Evolutionary conservation across 2,113 vertebrate species (phyloP), one percentile per base, ranked within the genome.

Genomic region (Conger conger): DNA sequence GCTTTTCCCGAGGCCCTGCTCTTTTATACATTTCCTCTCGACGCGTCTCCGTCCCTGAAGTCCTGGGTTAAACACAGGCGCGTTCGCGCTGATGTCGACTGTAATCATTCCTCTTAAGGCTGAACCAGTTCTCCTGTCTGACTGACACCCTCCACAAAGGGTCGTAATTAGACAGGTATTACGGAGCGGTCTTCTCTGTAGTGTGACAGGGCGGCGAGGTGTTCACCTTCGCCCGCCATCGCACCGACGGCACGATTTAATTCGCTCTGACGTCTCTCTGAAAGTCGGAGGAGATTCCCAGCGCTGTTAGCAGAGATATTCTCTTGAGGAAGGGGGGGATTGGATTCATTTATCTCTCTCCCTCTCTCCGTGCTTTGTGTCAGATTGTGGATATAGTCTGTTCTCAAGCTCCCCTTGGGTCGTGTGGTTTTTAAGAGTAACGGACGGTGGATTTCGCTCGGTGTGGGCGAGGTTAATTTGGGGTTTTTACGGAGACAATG

Each of bases 131-230:
- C 36, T 35, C 45, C 33, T 7, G 50, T 60, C 76, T 60, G 53
- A 80, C 20, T 63, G 53, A 68, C 54, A 80, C 77, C 57, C 30
- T 27, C 18, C 3, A 80, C 79, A 80, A 81, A 81, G 33, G 30
- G n/a, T n/a, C n/a, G 18, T 57, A 81, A 81, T 81, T 57, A 81
- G 27, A 57, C 8, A 50, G 42, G 54, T 81, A 53, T 57, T 16
- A 23, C n/a, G n/a, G 50, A 81, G 50, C 30, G 9, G n/a, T 57
- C 23, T 20, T n/a, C 45, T 27, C 15, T 81, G 4, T 16, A 3
- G 50, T 17, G 33, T 57, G n/a, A 35, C 13, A 63, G 20, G 8
- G 40, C 37, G 16, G n/a, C 30, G 45, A 57, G 50, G 33, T 35
- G 20, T 81, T 53, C 35, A 3, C 16, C 45, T 57, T 57, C 30